Base-by-base conservation (phyloP, 1,140 invertebrate genomes). In the Leucophenga varia region DNA sequence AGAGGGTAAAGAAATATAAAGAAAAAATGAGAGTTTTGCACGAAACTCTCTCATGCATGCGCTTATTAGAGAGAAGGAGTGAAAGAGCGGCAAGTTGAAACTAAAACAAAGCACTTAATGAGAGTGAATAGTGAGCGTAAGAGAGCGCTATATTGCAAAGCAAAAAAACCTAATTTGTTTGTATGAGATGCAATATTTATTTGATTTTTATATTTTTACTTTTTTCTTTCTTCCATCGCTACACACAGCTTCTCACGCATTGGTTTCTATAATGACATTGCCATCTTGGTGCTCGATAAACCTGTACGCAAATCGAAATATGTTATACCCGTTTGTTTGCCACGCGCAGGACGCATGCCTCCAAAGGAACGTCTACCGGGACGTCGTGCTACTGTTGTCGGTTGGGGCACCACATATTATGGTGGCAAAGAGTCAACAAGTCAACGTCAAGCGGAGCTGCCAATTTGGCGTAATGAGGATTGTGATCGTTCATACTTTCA, bases 231-330 rank as follows among this genome's bases (percentile, higher is more conserved):
- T n/a, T n/a, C n/a, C n/a, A n/a, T n/a, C n/a, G n/a, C n/a, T n/a
- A n/a, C n/a, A n/a, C 35, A 0, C 13, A 73, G 88, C 50, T 93
- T 93, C 78, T 88, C 84, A 12, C 79, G 90, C 16, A 85, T 90
- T 34, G 90, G 90, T 5, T 95, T 90, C 76, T 94, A 95, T 73
- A 95, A 95, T 52, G 93, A 96, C 58, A 91, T 95, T 47, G 92
- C 93, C 2, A 79, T 76, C 17, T 47, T 76, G 37, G 73, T 76
- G 19, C 51, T 75, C 9, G 84, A 81, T 14, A 79, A 85, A 40
- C 84, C 86, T 2, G 90, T 91, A 5, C 81, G 84, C 49, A 86
- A 84, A 68, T 86, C 84, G 2, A 86, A 89, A 61, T 95, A 94
- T 68, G 86, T 94, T 9, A 88, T 91, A 49, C 92, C 93, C 1